Evolutionary conservation across 2,888 invertebrate species (phyloP).

Genomic region (Cynaeus angustus): DNA sequence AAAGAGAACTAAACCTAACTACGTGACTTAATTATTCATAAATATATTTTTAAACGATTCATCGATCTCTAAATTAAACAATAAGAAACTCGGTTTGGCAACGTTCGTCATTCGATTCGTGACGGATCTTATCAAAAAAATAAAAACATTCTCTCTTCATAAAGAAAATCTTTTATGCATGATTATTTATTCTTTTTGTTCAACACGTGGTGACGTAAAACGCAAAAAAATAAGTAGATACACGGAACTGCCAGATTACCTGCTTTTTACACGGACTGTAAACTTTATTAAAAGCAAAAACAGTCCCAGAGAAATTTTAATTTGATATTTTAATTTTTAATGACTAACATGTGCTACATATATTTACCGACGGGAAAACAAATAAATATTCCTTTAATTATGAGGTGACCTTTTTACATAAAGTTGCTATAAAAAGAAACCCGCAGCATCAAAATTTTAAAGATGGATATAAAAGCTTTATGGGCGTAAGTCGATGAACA

Average conservation of each 20-base stretch:
- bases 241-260: constrained; percentile 6
- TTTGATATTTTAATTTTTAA: constrained; percentile 5
- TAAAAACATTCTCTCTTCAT: constrained; percentile 3
- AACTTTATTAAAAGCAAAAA: not conserved
- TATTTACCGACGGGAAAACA: no score
- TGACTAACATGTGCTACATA: no score
- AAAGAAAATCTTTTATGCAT: constrained; percentile 17
- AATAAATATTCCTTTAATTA: no score
- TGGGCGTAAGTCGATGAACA: no score
- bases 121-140: constrained; percentile 16
- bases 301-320: not conserved
- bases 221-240: not conserved
- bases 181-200: constrained; percentile 19
- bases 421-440: no score
- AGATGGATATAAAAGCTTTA: no score
- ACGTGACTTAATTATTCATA: constrained; percentile 41
- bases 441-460: no score
- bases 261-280: not conserved
- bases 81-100: not conserved
- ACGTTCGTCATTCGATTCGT: constrained; percentile 1
- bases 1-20: constrained; percentile 20
- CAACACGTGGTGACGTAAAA: constrained; percentile 10
- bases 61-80: constrained; percentile 9
- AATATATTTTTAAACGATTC: constrained; percentile 30
- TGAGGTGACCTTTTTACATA: no score